phyloP scores from a whole-genome alignment of 2,113 vertebrate species.

The Mustela lutreola region DNA sequence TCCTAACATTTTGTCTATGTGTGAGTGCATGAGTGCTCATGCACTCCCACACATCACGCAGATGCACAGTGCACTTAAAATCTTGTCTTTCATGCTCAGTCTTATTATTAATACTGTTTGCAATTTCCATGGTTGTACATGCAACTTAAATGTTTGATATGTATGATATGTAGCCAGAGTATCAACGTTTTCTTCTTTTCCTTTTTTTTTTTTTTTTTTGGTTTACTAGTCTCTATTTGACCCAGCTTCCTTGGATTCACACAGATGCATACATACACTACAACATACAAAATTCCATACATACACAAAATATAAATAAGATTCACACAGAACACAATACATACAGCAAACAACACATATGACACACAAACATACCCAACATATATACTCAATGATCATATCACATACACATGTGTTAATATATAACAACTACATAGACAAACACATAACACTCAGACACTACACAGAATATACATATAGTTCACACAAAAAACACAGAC shows the following conservation, averaged over 20 bases:
- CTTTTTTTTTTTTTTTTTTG: neutral
- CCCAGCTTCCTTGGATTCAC: neutral
- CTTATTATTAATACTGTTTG: constrained; percentile 49
- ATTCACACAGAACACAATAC: neutral
- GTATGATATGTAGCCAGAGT: neutral
- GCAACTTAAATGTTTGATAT: neutral
- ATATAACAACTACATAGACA: neutral
- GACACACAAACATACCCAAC: neutral
- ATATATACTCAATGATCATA: neutral
- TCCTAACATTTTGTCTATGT: neutral
- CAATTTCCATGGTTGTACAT: neutral
- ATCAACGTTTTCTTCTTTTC: neutral
- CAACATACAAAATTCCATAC: neutral
- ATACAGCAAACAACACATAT: neutral
- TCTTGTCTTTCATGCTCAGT: neutral
- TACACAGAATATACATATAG: neutral
- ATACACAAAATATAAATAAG: neutral
- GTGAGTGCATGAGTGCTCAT: neutral
- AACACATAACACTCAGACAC: neutral
- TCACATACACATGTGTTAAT: neutral
- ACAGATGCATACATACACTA: neutral
- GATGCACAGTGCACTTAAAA: constrained; percentile 8
- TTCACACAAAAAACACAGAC: neutral
- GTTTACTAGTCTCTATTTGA: neutral
- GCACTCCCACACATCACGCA: constrained; percentile 1